Evolutionary conservation across 2,797 vertebrate species (phyloP).

Genomic region (Typhlichthys eigenmanni): DNA sequence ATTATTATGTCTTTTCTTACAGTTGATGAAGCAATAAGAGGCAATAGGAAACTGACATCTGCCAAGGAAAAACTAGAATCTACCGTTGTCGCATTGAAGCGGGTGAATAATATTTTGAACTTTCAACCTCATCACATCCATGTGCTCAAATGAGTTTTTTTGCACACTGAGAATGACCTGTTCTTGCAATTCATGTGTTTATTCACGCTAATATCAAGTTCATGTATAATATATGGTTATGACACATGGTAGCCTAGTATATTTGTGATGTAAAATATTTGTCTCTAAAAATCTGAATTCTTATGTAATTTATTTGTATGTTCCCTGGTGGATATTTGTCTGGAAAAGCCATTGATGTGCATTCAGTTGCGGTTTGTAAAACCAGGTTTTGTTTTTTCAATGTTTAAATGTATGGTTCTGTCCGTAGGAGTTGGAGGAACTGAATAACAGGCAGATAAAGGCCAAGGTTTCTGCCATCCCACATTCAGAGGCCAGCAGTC

Average conservation of each 20-base stretch:
- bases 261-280: too few relatives aligned
- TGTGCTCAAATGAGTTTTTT: not conserved
- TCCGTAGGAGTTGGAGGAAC: constrained; percentile 84
- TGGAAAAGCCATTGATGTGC: too few relatives aligned
- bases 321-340: too few relatives aligned
- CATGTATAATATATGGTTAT: too few relatives aligned
- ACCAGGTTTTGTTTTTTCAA: not conserved
- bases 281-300: too few relatives aligned
- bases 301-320: too few relatives aligned
- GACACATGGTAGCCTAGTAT: too few relatives aligned
- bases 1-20: constrained; percentile 30
- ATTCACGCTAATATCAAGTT: too few relatives aligned
- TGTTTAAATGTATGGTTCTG: constrained; percentile 9
- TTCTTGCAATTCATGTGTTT: too few relatives aligned
- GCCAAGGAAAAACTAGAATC: constrained; percentile 83
- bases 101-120: constrained; percentile 69
- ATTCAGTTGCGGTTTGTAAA: not conserved
- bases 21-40: constrained; percentile 87
- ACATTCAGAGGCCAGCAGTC: constrained; percentile 72
- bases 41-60: constrained; percentile 82
- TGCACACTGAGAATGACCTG: not conserved
- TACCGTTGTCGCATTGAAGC: constrained; percentile 79
- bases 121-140: not conserved
- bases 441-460: constrained; percentile 82
- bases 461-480: constrained; percentile 79